Conservation (phyloP, 2,888 invertebrate genomes). For the Heterodera filipjevi region DNA sequence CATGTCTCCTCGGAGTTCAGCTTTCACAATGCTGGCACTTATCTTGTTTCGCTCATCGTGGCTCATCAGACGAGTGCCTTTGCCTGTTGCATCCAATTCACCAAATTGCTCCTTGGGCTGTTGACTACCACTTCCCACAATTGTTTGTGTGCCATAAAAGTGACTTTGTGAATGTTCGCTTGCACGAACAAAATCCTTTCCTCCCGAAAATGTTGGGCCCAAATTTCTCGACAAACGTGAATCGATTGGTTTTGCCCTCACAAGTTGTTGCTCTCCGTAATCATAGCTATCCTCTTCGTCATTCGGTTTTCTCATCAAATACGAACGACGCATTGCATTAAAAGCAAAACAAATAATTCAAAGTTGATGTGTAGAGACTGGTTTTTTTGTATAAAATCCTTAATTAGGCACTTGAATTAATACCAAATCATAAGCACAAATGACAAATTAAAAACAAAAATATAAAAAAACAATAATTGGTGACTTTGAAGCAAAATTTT, state of each 20-base stretch:
- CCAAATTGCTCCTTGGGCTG: neutral
- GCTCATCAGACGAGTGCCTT: slow-evolving; percentile 28
- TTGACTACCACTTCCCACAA: slow-evolving; percentile 3
- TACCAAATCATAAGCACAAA: too few relatives aligned
- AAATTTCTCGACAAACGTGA: slow-evolving; percentile 48
- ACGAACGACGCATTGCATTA: slow-evolving; percentile 29
- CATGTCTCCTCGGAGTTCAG: slow-evolving; percentile 86
- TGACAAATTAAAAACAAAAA: too few relatives aligned
- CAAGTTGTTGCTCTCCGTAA: slow-evolving; percentile 33
- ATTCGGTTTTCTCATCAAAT: slow-evolving; percentile 51
- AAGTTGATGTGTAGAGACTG: too few relatives aligned
- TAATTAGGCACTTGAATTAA: too few relatives aligned
- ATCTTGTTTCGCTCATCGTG: slow-evolving; percentile 81
- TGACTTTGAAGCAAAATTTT: too few relatives aligned
- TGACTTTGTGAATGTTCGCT: slow-evolving; percentile 36
- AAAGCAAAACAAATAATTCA: too few relatives aligned
- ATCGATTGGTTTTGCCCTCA: slow-evolving; percentile 54
- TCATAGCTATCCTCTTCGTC: slow-evolving; percentile 50
- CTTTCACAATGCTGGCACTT: slow-evolving; percentile 87
- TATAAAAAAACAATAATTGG: too few relatives aligned
- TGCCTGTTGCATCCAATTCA: slow-evolving; percentile 19
- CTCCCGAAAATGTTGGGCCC: slow-evolving; percentile 43
- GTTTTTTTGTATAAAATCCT: too few relatives aligned
- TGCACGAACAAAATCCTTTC: slow-evolving; percentile 40
- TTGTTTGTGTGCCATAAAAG: slow-evolving; percentile 36